Percentiles rank a stretch among this genome's conserved stretches.
Conservation (phyloP, 2,888 invertebrate genomes). For the Diarsia brunnea region DNA sequence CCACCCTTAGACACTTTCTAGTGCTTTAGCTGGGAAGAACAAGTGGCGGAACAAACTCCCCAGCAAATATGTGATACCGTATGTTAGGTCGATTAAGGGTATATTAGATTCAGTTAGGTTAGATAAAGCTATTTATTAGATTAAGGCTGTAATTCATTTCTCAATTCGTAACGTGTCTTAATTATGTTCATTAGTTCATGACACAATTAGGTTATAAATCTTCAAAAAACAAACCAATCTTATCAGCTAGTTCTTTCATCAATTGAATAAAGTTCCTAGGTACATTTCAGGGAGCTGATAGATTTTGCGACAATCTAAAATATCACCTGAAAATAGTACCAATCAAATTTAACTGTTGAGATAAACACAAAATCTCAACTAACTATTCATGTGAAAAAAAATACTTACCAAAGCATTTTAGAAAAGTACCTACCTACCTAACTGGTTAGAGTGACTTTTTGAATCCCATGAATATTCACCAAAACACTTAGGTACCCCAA, state of each 20-base stretch:
- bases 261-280: no score
- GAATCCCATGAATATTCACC: constrained; percentile 5
- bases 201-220: not conserved
- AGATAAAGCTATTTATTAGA: no score
- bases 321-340: not conserved
- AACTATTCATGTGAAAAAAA: not conserved
- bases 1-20: no score
- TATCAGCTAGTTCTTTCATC: no score
- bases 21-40: no score
- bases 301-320: not conserved
- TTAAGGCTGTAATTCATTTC: not conserved
- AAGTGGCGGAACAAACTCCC: no score
- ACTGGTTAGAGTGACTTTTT: not conserved
- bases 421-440: not conserved
- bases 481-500: constrained; percentile 23
- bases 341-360: not conserved
- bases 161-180: not conserved
- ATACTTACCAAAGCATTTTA: not conserved
- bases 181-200: not conserved
- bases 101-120: no score
- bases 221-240: not conserved
- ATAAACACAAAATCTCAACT: not conserved
- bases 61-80: no score
- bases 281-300: not conserved
- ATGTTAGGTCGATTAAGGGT: no score